Evolutionary conservation across 2,888 invertebrate species (phyloP), one percentile per base, ranked within the genome.

Genomic region (Carterocephalus palaemon): DNA sequence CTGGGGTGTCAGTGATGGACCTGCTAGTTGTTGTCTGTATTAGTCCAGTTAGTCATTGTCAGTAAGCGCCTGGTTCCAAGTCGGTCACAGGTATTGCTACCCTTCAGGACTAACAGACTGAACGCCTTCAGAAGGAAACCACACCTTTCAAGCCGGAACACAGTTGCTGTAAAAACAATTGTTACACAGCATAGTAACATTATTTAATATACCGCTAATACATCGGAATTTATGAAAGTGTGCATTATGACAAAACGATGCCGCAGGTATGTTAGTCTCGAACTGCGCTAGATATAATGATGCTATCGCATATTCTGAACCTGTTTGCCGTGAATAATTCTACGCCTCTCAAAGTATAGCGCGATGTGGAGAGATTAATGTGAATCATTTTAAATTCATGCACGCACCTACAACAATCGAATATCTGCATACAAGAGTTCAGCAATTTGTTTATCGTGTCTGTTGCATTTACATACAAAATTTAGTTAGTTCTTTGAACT

Each of bases 161-260:
- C 6, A 19, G 19, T 19, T 19, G 6, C 19, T 19, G 19, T 4
- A 4, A 19, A 19, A 19, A 3, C 66, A 66, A 67, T 60, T 72
- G 70, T 70, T 75, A 75, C 77, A 78, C 72, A 77, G 75, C 75
- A 70, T 76, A 75, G 76, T 76, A 75, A n/a, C n/a, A n/a, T n/a
- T n/a, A 20, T 12, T 32, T 16, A 13, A 17, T 9, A 10, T 24
- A 10, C 10, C 9, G 10, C 24, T 24, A 10, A 10, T 9, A 10
- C 24, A 10, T 24, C 10, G 10, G n/a, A n/a, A n/a, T n/a, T n/a
- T n/a, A n/a, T n/a, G n/a, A n/a, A n/a, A n/a, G n/a, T n/a, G n/a
- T n/a, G n/a, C n/a, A n/a, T n/a, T n/a, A n/a, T n/a, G n/a, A n/a
- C n/a, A n/a, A n/a, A n/a, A n/a, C n/a, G n/a, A n/a, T n/a, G n/a